Conservation (phyloP, 1,140 invertebrate genomes). For the Bombus balteatus region DNA sequence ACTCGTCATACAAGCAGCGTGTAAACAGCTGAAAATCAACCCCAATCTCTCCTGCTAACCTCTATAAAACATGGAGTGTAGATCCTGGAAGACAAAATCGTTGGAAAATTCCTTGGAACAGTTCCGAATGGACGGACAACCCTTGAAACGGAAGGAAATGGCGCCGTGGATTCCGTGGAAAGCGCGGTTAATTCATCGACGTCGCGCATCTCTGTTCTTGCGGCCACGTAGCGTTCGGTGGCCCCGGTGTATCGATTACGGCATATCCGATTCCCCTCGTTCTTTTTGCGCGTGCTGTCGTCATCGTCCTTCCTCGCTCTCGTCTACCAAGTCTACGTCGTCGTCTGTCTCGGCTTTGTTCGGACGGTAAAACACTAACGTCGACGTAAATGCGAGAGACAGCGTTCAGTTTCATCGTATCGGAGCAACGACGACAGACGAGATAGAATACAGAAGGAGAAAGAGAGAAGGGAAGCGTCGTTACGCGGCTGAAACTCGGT, state of each 20-base stretch:
- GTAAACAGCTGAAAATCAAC: not conserved
- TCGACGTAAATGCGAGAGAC: constrained; percentile 44
- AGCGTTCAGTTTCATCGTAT: constrained; percentile 44
- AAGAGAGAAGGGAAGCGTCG: not conserved
- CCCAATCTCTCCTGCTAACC: too few relatives aligned
- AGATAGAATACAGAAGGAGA: not conserved
- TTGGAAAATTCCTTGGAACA: not conserved
- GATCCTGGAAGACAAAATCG: not conserved
- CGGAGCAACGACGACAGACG: not conserved
- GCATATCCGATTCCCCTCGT: constrained; percentile 47
- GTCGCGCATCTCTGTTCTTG: constrained; percentile 37
- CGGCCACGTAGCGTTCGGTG: constrained; percentile 43
- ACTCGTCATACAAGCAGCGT: not conserved
- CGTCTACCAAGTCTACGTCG: constrained; percentile 4
- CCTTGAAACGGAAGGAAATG: not conserved
- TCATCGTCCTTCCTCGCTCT: not conserved
- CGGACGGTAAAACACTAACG: constrained; percentile 47
- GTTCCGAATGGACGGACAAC: not conserved
- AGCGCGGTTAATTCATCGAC: constrained; percentile 36
- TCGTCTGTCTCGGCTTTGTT: constrained; percentile 31
- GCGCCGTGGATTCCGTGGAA: constrained; percentile 29
- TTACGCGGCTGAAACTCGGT: not conserved
- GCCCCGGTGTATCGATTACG: constrained; percentile 48
- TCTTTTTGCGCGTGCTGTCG: constrained; percentile 39
- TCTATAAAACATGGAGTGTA: not conserved